A percentile compares a stretch with the other conserved stretches of the same genome.
phyloP scores from a whole-genome alignment of 2,797 vertebrate species.

The Mus caroli region DNA sequence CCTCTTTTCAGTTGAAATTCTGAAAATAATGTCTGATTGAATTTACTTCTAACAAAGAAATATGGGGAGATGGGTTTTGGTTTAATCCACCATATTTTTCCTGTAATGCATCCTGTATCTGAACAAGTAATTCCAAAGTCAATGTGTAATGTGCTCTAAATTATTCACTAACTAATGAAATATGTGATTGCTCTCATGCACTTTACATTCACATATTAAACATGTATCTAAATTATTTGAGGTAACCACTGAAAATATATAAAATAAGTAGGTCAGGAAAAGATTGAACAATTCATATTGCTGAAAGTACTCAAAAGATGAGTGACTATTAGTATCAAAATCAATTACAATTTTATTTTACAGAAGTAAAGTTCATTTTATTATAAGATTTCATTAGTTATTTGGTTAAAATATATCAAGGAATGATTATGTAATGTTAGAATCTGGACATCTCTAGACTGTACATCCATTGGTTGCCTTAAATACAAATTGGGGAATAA shows the following conservation, averaged over 20 bases:
- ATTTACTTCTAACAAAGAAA: background rate
- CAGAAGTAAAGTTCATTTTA: background rate
- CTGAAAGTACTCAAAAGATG: conserved; percentile 8
- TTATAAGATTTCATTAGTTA: conserved; percentile 1
- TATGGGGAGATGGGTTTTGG: background rate
- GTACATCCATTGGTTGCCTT: background rate
- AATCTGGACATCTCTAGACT: background rate
- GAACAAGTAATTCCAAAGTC: background rate
- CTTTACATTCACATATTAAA: conserved; percentile 37
- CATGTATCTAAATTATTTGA: background rate
- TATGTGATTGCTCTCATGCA: background rate
- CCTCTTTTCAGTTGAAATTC: background rate
- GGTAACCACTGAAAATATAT: conserved; percentile 40
- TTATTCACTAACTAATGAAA: conserved; percentile 22
- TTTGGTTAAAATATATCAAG: conserved; percentile 34
- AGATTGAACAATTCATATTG: conserved; percentile 20
- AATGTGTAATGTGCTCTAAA: background rate
- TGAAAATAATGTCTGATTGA: conserved; percentile 1
- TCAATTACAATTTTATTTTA: conserved; percentile 64
- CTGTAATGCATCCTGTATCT: background rate
- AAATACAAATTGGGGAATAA: background rate
- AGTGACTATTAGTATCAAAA: conserved; percentile 22
- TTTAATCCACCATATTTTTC: background rate
- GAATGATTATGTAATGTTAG: background rate
- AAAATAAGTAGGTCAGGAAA: conserved; percentile 26